Conservation (phyloP, 2,888 invertebrate species). For the Yponomeuta evonymella region DNA sequence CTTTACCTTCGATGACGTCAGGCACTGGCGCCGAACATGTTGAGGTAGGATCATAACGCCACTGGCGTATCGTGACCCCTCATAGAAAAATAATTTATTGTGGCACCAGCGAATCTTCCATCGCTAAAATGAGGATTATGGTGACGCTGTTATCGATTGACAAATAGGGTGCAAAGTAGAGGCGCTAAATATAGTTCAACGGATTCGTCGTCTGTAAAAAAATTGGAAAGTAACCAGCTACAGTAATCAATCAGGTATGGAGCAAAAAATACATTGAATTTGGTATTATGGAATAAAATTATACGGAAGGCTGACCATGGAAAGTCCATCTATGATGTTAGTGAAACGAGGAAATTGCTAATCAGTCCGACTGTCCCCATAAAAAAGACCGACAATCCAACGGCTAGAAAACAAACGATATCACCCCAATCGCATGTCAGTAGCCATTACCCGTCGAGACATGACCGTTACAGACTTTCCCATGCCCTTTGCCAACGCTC, state of each 20-base stretch:
- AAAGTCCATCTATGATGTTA: background rate
- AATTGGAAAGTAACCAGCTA: background rate
- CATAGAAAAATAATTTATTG: background rate
- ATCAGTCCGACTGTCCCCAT: background rate
- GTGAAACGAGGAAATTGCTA: background rate
- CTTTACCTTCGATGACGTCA: background rate
- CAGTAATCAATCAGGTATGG: background rate
- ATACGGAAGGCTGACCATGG: background rate
- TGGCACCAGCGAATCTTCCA: background rate
- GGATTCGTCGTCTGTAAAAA: background rate
- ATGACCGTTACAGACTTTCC: background rate
- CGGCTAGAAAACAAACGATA: background rate
- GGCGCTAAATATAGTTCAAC: background rate
- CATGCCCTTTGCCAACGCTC: background rate
- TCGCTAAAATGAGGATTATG: background rate
- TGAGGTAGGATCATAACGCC: background rate
- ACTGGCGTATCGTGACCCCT: background rate
- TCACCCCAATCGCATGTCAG: constrained; percentile 2
- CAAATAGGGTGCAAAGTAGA: background rate
- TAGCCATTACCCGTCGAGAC: background rate
- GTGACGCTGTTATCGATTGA: background rate
- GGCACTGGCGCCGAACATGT: background rate
- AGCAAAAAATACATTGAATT: background rate
- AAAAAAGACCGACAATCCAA: background rate
- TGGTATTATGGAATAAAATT: no score